Percentiles rank a stretch among this genome's conserved stretches.
These are phyloP conservation scores for Pilophorus perplexus DNA, from an alignment of 2,888 invertebrate genomes.

Conservation along the genomic window DNA sequence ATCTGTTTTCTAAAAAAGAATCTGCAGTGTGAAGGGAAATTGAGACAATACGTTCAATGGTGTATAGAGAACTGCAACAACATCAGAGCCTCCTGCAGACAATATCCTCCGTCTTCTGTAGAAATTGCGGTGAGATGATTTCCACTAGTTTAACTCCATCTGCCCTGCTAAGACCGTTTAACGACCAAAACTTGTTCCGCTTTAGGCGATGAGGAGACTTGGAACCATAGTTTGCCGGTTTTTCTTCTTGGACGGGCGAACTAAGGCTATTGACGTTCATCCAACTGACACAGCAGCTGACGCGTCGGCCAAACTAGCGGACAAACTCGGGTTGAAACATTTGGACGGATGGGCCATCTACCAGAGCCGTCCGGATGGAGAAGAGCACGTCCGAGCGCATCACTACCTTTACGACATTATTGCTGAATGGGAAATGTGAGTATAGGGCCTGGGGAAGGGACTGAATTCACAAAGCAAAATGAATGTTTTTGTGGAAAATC, in stretches of 20 bases:
- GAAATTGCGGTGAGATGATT: slow-evolving; percentile 79
- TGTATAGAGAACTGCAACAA: slow-evolving; percentile 89
- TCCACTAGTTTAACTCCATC: background rate
- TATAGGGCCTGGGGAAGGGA: no score
- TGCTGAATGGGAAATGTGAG: slow-evolving; percentile 89
- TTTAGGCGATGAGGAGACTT: slow-evolving; percentile 80
- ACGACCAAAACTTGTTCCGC: slow-evolving; percentile 15
- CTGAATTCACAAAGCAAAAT: no score
- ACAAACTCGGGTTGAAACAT: slow-evolving; percentile 77
- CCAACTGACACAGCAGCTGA: slow-evolving; percentile 91
- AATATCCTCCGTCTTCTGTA: slow-evolving; percentile 84
- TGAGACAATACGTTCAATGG: slow-evolving; percentile 87
- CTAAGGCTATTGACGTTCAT: slow-evolving; percentile 92
- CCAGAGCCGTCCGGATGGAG: slow-evolving; percentile 79
- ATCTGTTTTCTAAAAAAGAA: slow-evolving; percentile 72
- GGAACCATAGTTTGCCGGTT: slow-evolving; percentile 91
- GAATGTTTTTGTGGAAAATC: no score
- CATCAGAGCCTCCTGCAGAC: slow-evolving; percentile 75
- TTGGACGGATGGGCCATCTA: slow-evolving; percentile 94
- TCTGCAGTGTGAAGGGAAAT: slow-evolving; percentile 64
- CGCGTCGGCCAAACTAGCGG: slow-evolving; percentile 82
- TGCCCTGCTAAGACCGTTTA: background rate
- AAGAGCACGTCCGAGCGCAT: slow-evolving; percentile 86
- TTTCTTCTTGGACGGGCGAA: slow-evolving; percentile 91
- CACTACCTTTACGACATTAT: slow-evolving; percentile 92